phyloP scores from a whole-genome alignment of 2,113 vertebrate genomes.

The Sakesphorus luctuosus region DNA sequence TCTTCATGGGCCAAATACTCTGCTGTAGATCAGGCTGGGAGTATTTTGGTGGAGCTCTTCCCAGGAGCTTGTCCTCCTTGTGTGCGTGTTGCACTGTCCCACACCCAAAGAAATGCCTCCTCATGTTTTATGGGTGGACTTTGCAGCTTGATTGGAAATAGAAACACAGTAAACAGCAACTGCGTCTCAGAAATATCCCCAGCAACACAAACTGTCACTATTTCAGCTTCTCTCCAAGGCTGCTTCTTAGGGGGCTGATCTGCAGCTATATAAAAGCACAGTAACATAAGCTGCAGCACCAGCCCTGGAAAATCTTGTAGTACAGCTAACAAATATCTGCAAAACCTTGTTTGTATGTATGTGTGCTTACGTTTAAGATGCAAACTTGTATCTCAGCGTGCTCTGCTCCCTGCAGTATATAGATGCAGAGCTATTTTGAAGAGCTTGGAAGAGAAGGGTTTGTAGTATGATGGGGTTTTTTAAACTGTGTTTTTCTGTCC shows the following conservation, averaged over 20 bases:
- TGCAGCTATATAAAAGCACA: neutral
- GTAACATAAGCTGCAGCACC: constrained; percentile 31
- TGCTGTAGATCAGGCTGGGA: neutral
- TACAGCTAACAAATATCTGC: constrained; percentile 29
- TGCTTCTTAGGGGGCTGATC: neutral
- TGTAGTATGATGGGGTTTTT: neutral
- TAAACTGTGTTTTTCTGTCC: constrained; percentile 40
- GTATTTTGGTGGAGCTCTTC: neutral
- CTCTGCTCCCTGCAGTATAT: neutral
- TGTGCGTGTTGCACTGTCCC: neutral
- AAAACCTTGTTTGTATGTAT: constrained; percentile 58
- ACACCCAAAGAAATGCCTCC: constrained; percentile 36
- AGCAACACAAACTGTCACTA: constrained; percentile 46
- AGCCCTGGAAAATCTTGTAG: constrained; percentile 33
- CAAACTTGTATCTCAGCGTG: constrained; percentile 26
- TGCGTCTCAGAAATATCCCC: constrained; percentile 52
- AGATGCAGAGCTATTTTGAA: constrained; percentile 42
- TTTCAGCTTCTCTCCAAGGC: constrained; percentile 46
- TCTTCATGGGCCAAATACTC: neutral
- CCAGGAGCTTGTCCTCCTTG: neutral
- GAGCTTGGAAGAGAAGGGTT: constrained; percentile 27
- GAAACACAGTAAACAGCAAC: constrained; percentile 53
- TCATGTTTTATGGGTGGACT: constrained; percentile 45
- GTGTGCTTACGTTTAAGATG: constrained; percentile 39
- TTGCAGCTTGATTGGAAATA: constrained; percentile 44